A percentile compares a stretch with the other conserved stretches of the same genome.
Evolutionary conservation across 2,113 vertebrate genomes (phyloP).

Genomic region (Salvelinus namaycush): DNA sequence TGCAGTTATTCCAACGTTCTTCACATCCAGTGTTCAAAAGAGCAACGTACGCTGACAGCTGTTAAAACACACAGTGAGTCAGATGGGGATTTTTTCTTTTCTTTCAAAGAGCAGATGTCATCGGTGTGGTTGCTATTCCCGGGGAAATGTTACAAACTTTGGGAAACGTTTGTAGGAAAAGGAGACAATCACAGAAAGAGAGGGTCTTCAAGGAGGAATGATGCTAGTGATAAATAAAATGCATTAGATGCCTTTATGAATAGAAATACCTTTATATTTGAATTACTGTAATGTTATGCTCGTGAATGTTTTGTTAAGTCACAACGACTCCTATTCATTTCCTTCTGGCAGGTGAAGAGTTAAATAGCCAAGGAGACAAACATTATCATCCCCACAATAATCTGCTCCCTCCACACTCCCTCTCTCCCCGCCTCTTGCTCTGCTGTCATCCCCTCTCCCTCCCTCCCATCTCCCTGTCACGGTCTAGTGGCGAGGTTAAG

Average conservation of each 20-base stretch:
- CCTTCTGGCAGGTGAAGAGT: slow-evolving; percentile 58
- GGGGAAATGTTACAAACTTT: slow-evolving; percentile 42
- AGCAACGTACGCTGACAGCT: slow-evolving; percentile 53
- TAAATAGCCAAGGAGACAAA: slow-evolving; percentile 68
- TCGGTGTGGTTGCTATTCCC: slow-evolving; percentile 60
- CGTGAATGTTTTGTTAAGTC: not conserved
- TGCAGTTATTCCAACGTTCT: not conserved
- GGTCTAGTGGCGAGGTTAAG: slow-evolving; percentile 80
- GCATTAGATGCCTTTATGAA: too few relatives aligned
- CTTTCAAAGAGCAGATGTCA: slow-evolving; percentile 64
- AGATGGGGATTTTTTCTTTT: slow-evolving; percentile 15
- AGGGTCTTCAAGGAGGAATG: not conserved
- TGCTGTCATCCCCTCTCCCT: slow-evolving; percentile 20
- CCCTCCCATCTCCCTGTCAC: slow-evolving; percentile 69
- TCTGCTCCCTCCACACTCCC: slow-evolving; percentile 36
- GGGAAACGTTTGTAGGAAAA: slow-evolving; percentile 30
- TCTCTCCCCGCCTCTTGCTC: not conserved
- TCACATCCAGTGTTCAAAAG: slow-evolving; percentile 44
- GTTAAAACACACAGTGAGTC: slow-evolving; percentile 50
- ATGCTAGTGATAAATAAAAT: slow-evolving; percentile 28
- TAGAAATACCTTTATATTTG: too few relatives aligned
- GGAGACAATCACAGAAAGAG: slow-evolving; percentile 13
- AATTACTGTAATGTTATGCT: not conserved
- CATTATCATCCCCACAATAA: slow-evolving; percentile 66
- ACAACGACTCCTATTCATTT: not conserved